Percentiles rank a stretch among this genome's conserved stretches.
phyloP scores from a whole-genome alignment of 2,888 invertebrate genomes.

The Pterostichus madidus region DNA sequence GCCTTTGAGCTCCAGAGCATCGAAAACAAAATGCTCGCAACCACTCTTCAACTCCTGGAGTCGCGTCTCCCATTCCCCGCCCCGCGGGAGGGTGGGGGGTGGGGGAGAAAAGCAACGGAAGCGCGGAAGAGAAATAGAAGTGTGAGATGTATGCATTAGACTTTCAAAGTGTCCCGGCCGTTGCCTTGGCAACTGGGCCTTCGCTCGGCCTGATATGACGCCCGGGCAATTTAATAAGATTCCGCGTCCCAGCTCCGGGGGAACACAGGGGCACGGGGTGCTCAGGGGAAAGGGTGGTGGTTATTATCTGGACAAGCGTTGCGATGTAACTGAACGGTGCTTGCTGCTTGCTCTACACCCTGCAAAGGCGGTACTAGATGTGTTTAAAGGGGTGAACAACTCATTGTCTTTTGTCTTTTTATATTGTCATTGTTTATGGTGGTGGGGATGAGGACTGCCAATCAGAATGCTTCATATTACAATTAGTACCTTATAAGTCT shows the following conservation, averaged over 20 bases:
- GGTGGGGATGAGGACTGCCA: too few relatives aligned
- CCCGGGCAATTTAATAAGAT: slow-evolving; percentile 81
- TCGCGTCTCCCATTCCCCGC: neutral
- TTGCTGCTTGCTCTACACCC: neutral
- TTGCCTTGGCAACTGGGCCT: slow-evolving; percentile 84
- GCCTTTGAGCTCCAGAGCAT: neutral
- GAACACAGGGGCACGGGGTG: slow-evolving; percentile 3
- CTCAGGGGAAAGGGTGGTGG: slow-evolving; percentile 3
- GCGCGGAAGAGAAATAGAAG: slow-evolving; percentile 71
- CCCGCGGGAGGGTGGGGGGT: slow-evolving; percentile 61
- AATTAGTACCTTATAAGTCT: too few relatives aligned
- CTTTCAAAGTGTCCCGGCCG: slow-evolving; percentile 82
- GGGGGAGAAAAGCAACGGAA: slow-evolving; percentile 71
- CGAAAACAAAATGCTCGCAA: slow-evolving; percentile 40
- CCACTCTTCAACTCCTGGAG: slow-evolving; percentile 28
- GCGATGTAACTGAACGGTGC: neutral
- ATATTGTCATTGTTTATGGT: too few relatives aligned
- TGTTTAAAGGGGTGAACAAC: too few relatives aligned
- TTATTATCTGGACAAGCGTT: slow-evolving; percentile 10
- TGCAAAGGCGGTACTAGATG: too few relatives aligned
- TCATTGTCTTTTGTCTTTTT: neutral
- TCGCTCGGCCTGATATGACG: slow-evolving; percentile 83
- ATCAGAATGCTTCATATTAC: too few relatives aligned
- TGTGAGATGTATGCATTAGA: slow-evolving; percentile 78
- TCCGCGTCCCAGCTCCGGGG: slow-evolving; percentile 75